Conservation (phyloP, 35 echinoderm and acorn worm species). For the Heliocidaris erythrogramma region DNA sequence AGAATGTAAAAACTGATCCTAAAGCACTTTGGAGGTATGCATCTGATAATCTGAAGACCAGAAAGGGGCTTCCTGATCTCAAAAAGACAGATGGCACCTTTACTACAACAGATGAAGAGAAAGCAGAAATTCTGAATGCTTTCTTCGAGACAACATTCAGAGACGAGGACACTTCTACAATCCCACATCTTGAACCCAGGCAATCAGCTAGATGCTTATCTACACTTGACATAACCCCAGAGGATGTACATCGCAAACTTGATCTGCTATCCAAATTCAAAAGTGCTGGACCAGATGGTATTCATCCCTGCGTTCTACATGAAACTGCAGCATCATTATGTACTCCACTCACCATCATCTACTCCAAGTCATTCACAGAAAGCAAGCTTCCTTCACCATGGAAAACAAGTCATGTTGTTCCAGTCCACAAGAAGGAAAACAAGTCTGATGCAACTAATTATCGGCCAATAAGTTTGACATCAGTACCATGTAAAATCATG, state of each 20-base stretch:
- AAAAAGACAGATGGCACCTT: background rate
- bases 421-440: no score
- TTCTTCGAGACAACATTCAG: background rate
- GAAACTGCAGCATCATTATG: background rate
- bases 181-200: no score
- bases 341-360: background rate
- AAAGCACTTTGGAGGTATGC: conserved; percentile 31
- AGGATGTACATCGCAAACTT: no score
- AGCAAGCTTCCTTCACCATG: no score
- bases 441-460: no score
- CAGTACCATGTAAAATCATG: no score
- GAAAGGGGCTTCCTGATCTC: background rate
- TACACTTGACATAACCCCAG: no score
- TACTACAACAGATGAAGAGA: background rate
- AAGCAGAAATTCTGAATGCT: background rate
- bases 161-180: background rate
- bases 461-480: conserved; percentile 49
- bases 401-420: no score
- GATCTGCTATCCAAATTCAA: no score
- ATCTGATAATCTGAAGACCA: background rate
- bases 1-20: background rate
- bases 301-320: background rate
- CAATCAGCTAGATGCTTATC: no score
- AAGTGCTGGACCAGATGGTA: background rate
- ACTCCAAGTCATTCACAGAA: no score